phyloP scores from a whole-genome alignment of 2,888 invertebrate species.

The Harmothoe impar region DNA sequence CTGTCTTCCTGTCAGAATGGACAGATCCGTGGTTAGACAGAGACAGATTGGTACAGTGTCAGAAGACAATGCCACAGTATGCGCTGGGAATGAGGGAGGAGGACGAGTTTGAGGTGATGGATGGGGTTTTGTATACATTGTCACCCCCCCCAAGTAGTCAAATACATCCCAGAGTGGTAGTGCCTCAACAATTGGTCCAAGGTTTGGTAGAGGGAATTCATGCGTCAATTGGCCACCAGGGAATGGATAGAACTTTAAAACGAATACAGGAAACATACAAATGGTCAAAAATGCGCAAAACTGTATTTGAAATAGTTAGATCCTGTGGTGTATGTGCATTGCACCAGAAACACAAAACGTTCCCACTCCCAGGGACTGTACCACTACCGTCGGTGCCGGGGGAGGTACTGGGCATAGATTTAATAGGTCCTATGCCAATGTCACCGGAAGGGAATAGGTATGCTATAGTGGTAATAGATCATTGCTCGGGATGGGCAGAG shows the following conservation, averaged over 20 bases:
- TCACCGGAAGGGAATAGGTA: constrained; percentile 39
- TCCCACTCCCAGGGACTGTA: not conserved
- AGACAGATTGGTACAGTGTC: not conserved
- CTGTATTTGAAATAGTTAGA: not conserved
- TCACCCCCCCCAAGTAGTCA: not conserved
- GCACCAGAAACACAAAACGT: not conserved
- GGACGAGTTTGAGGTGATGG: not conserved
- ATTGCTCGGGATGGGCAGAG: no score
- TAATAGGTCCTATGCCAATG: constrained; percentile 39
- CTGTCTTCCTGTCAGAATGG: not conserved
- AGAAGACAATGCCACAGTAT: constrained; percentile 20
- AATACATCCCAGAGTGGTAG: constrained; percentile 43
- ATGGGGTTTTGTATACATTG: constrained; percentile 49
- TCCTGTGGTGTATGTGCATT: constrained; percentile 35
- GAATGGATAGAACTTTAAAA: constrained; percentile 35
- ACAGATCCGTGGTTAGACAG: not conserved
- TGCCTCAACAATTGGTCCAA: not conserved
- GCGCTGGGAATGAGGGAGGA: not conserved
- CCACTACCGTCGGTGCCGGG: constrained; percentile 13
- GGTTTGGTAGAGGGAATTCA: constrained; percentile 22
- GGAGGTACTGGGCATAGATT: constrained; percentile 52
- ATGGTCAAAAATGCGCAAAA: constrained; percentile 46
- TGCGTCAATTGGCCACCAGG: constrained; percentile 46
- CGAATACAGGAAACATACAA: constrained; percentile 34
- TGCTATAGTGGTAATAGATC: no score